phyloP scores from a whole-genome alignment of 1,140 invertebrate species.

The Drosophila equinoxialis region DNA sequence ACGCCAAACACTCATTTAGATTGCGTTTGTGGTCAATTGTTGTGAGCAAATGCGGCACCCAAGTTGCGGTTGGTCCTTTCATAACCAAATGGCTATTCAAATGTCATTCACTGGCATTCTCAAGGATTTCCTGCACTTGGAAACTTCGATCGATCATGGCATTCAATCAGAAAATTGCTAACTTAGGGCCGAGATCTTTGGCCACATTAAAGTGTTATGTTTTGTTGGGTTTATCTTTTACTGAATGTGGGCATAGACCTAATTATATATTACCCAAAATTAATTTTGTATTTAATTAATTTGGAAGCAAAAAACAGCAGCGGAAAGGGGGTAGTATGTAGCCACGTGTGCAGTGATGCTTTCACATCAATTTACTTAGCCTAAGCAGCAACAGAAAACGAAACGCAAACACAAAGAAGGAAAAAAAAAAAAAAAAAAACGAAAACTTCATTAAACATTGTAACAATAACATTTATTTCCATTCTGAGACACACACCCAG shows the following conservation, averaged over 20 bases:
- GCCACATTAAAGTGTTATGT: too few species aligned
- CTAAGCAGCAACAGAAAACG: not conserved
- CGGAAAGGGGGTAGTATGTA: not conserved
- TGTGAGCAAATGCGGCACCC: too few species aligned
- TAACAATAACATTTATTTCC: constrained; percentile 68
- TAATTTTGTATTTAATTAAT: constrained; percentile 10
- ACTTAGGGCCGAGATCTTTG: too few species aligned
- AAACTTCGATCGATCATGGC: too few species aligned
- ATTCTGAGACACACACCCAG: constrained; percentile 6
- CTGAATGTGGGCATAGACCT: too few species aligned
- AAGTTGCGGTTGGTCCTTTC: too few species aligned
- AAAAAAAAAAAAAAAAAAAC: constrained; percentile 10
- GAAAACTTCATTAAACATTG: constrained; percentile 73
- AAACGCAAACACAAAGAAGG: not conserved
- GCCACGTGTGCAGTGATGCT: not conserved
- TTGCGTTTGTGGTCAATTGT: too few species aligned
- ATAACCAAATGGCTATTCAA: not conserved
- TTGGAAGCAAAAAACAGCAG: not conserved
- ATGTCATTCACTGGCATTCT: too few species aligned
- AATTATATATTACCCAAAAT: constrained; percentile 1
- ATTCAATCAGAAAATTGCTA: too few species aligned
- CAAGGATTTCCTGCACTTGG: too few species aligned
- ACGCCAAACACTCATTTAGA: too few species aligned
- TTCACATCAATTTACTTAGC: constrained; percentile 4
- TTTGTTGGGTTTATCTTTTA: too few species aligned